Evolutionary conservation across 2,888 invertebrate species (phyloP).

Genomic region (Artemia sp.): DNA sequence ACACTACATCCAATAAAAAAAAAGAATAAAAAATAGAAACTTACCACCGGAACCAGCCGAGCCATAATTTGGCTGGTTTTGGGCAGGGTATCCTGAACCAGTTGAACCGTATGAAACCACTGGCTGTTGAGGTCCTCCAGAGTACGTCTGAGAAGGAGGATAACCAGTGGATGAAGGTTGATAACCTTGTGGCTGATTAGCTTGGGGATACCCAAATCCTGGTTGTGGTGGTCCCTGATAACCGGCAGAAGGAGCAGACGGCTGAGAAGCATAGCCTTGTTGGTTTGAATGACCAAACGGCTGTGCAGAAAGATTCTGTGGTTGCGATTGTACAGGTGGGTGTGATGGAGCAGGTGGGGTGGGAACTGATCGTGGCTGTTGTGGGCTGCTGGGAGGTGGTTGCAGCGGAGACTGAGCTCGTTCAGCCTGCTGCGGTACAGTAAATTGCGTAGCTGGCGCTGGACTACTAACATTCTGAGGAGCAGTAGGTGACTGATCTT

Average conservation of each 20-base stretch:
- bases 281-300: not conserved
- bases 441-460: not conserved
- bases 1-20: too few species aligned
- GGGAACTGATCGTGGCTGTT: not conserved
- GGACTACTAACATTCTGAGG: slow-evolving; percentile 5
- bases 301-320: not conserved
- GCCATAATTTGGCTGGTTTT: slow-evolving; percentile 1
- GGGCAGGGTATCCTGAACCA: not conserved
- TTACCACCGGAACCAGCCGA: slow-evolving; percentile 1
- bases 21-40: not conserved
- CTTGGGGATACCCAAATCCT: not conserved
- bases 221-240: not conserved
- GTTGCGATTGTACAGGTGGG: not conserved
- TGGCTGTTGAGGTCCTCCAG: slow-evolving; percentile 4
- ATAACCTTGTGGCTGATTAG: not conserved
- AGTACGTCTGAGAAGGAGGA: not conserved
- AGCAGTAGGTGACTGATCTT: not conserved
- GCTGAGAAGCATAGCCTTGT: not conserved
- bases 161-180: not conserved
- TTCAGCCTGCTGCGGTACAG: slow-evolving; percentile 5
- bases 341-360: not conserved
- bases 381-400: not conserved
- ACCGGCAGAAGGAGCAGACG: not conserved
- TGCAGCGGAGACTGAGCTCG: not conserved
- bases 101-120: not conserved